Percentiles rank a stretch among this genome's conserved stretches.
phyloP scores from a whole-genome alignment of 2,888 invertebrate genomes.

The Tiliacea aurago region DNA sequence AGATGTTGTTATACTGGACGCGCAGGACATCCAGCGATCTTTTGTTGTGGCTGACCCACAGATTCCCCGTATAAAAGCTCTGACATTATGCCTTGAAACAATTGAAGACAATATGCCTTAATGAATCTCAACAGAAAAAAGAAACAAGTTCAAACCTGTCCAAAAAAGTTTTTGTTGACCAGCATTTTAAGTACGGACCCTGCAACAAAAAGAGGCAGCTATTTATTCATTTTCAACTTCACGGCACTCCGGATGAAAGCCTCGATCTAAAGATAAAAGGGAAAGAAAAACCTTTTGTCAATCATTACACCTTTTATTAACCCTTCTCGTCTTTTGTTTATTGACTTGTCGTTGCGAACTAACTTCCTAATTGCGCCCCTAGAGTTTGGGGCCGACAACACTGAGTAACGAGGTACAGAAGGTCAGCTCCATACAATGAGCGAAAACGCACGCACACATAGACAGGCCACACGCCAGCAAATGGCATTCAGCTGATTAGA shows the following conservation, averaged over 20 bases:
- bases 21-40: too few relatives aligned
- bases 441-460: background rate
- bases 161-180: slow-evolving; percentile 15
- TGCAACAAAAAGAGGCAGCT: slow-evolving; percentile 15
- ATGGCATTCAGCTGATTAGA: too few relatives aligned
- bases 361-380: slow-evolving; percentile 55
- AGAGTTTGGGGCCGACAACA: slow-evolving; percentile 9
- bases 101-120: too few relatives aligned
- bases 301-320: slow-evolving; percentile 62
- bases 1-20: too few relatives aligned
- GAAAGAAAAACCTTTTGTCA: slow-evolving; percentile 59
- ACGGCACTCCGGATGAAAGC: slow-evolving; percentile 45
- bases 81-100: too few relatives aligned
- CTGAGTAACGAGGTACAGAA: slow-evolving; percentile 9
- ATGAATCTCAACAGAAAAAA: slow-evolving; percentile 4
- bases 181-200: slow-evolving; percentile 12
- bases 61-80: too few relatives aligned
- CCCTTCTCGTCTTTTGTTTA: slow-evolving; percentile 47
- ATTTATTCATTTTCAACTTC: slow-evolving; percentile 50
- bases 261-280: slow-evolving; percentile 52
- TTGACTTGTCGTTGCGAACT: slow-evolving; percentile 49
- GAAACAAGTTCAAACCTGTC: background rate
- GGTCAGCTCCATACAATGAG: background rate
- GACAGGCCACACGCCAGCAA: background rate
- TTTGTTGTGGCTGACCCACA: too few relatives aligned